These are phyloP conservation scores for Formica exsecta DNA, from an alignment of 1,140 invertebrate species.

Conservation along the genomic window DNA sequence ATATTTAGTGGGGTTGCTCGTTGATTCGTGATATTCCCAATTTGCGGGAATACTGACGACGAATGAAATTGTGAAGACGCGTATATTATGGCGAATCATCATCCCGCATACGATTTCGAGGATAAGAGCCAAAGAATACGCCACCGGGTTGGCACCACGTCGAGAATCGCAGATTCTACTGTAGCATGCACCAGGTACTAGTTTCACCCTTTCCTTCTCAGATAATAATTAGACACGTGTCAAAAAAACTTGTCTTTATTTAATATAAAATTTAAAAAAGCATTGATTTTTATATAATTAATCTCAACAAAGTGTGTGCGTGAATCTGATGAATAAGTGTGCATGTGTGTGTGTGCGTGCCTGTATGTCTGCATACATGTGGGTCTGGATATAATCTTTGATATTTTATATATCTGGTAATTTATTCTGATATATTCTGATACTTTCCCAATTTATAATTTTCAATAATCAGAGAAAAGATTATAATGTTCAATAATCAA, in stretches of 20 bases:
- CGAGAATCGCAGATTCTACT: conserved; percentile 82
- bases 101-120: conserved; percentile 83
- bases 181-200: conserved; percentile 82
- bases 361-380: not conserved
- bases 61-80: conserved; percentile 60
- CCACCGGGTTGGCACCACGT: conserved; percentile 79
- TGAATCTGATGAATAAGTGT: not conserved
- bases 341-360: not conserved
- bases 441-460: not conserved
- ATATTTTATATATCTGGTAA: too few relatives aligned
- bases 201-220: not conserved
- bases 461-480: not conserved
- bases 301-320: not conserved
- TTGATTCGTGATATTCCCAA: conserved; percentile 2
- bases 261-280: not conserved
- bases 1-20: conserved; percentile 1
- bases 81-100: conserved; percentile 81
- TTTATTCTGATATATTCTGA: conserved; percentile 4
- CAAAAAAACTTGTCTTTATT: not conserved
- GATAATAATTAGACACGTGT: not conserved
- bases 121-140: conserved; percentile 82
- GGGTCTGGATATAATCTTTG: not conserved
- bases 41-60: conserved; percentile 41
- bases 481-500: not conserved
- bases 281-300: conserved; percentile 12